Evolutionary conservation across 2,888 invertebrate species (phyloP).

Genomic region (Diabrotica balteata): DNA sequence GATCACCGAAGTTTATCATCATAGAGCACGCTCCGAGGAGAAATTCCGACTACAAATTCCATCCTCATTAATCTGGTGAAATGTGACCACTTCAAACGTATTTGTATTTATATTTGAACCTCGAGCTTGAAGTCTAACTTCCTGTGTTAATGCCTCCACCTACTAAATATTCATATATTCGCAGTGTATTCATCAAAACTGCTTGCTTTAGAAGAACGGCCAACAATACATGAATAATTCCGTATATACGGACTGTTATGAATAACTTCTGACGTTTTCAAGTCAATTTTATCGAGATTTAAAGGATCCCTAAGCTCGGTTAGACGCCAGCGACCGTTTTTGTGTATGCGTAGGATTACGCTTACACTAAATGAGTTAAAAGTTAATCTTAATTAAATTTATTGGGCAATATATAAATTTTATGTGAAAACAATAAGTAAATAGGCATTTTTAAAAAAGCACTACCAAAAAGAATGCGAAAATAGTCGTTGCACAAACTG

Average conservation of each 20-base stretch:
- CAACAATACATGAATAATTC: conserved; percentile 27
- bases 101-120: conserved; percentile 34
- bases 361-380: too few relatives aligned
- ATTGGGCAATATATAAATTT: too few relatives aligned
- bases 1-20: too few relatives aligned
- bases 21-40: too few relatives aligned
- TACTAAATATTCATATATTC: conserved; percentile 36
- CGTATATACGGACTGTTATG: conserved; percentile 6
- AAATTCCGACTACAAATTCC: conserved; percentile 15
- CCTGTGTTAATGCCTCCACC: conserved; percentile 46
- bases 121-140: conserved; percentile 22
- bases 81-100: conserved; percentile 29
- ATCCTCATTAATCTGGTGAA: conserved; percentile 32
- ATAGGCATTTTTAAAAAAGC: too few relatives aligned
- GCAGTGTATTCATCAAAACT: conserved; percentile 34
- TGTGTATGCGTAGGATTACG: too few relatives aligned
- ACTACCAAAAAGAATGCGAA: too few relatives aligned
- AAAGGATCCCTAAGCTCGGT: not conserved
- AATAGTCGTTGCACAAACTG: too few relatives aligned
- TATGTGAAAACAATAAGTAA: too few relatives aligned
- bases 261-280: conserved; percentile 17
- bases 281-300: conserved; percentile 17
- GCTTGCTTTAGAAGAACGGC: conserved; percentile 22
- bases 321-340: not conserved
- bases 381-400: too few relatives aligned